Conservation (phyloP, 2,113 vertebrate species). For the Cacatua alba region DNA sequence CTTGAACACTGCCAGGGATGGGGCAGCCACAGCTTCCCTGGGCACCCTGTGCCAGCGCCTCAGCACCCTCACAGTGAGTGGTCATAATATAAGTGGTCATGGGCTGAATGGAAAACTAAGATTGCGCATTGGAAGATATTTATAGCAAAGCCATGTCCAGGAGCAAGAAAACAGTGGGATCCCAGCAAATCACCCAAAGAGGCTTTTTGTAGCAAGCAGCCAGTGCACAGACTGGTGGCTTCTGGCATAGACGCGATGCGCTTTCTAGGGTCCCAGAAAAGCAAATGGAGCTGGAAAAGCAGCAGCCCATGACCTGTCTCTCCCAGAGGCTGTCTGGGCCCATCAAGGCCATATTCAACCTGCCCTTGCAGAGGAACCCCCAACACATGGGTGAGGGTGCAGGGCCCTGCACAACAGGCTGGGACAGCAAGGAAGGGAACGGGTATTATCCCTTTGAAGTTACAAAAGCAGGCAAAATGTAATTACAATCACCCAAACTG, state of each 20-base stretch:
- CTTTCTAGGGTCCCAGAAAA: background rate
- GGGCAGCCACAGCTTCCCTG: background rate
- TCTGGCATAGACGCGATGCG: rapidly evolving
- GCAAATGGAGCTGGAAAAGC: background rate
- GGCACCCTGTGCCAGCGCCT: background rate
- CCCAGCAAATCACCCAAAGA: background rate
- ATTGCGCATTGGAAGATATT: background rate
- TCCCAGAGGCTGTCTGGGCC: background rate
- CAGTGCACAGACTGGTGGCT: no score
- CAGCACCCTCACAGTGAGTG: background rate
- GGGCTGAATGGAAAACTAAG: background rate
- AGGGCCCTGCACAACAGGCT: rapidly evolving
- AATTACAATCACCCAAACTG: conserved; percentile 58
- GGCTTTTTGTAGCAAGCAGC: background rate
- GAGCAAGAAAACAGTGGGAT: background rate
- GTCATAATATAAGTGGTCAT: background rate
- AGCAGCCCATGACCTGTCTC: background rate
- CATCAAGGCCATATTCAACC: rapidly evolving
- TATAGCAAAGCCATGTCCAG: background rate
- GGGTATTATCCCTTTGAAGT: background rate
- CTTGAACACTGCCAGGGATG: no score
- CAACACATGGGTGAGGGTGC: rapidly evolving
- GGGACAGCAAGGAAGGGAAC: background rate
- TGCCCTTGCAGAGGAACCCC: background rate
- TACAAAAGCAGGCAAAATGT: conserved; percentile 43